Evolutionary conservation across 2,888 invertebrate species (phyloP).

Genomic region (Graphium colonna): DNA sequence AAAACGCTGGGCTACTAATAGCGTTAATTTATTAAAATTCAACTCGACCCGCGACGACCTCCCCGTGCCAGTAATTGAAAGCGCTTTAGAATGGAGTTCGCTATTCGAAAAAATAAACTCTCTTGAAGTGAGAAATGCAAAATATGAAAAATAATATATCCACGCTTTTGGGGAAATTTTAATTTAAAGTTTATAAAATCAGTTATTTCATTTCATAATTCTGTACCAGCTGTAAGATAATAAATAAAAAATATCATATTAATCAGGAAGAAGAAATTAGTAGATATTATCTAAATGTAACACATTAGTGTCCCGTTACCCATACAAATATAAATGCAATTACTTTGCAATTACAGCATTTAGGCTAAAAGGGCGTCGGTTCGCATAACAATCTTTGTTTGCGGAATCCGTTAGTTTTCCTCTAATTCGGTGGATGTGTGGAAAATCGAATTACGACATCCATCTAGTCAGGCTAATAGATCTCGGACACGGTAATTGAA

Average conservation of each 20-base stretch:
- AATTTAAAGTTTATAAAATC: neutral
- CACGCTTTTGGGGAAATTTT: neutral
- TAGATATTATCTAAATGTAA: neutral
- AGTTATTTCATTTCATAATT: too few relatives aligned
- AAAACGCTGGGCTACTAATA: constrained; percentile 35
- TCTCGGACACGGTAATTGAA: constrained; percentile 68
- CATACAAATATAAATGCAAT: constrained; percentile 14
- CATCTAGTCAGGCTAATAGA: constrained; percentile 62
- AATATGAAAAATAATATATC: too few relatives aligned
- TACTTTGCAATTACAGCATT: constrained; percentile 15
- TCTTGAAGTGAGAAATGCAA: too few relatives aligned
- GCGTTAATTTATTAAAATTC: constrained; percentile 21
- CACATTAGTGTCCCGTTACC: too few relatives aligned
- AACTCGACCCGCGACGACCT: neutral
- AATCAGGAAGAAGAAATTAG: neutral
- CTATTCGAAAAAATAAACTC: neutral
- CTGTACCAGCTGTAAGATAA: neutral
- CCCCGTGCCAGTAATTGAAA: constrained; percentile 9
- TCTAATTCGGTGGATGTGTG: constrained; percentile 54
- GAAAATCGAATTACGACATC: constrained; percentile 64
- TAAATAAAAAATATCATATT: neutral
- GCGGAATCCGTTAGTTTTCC: constrained; percentile 38
- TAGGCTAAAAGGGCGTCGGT: constrained; percentile 25
- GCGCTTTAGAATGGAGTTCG: neutral
- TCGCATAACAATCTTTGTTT: constrained; percentile 25